Evolutionary conservation across 1,140 invertebrate species (phyloP), one percentile per base, ranked within the genome.

Genomic region (Phymastichus coffea): DNA sequence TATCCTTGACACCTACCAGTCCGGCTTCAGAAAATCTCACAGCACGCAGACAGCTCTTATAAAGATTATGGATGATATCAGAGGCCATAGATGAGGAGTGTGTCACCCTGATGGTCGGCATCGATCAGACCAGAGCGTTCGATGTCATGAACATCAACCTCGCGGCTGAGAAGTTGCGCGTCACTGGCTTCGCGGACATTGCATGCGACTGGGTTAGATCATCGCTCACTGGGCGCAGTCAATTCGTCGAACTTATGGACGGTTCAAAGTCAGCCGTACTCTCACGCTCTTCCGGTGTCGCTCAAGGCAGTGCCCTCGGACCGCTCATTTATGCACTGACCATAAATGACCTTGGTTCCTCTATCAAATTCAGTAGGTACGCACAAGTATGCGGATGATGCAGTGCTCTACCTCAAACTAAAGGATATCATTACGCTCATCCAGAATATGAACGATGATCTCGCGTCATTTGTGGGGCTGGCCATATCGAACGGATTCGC

Each of bases 121-220:
- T 76, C 9, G 71, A 75, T 57, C 70, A 69, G 33, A 62, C 63
- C 0, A 66, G 69, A 33, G 72, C 68, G 1, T 76, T 77, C 43
- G 63, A 67, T 48, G 17, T 64, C 1, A 66, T 68, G 3, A 56
- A 69, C 49, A 49, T 64, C 26, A 43, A 52, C 4, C 35, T 64
- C 1, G 28, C 66, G 4, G 10, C 62, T 1, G 1, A 4, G 1
- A 57, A 57, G 40, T 23, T 67, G 1, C 0, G n/a, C 2, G 8
- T 25, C 7, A 10, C 51, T 2, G 56, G 40, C 20, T 59, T 57
- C 10, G 56, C 47, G 0, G 26, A 44, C 7, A 2, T n/a, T 2
- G 46, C 25, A 0, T 4, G 30, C 37, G 8, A 33, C 0, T 58
- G 52, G 56, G 51, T 59, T 9, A 15, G 22, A 2, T 57, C 51